phyloP scores from a whole-genome alignment of 2,113 vertebrate genomes.

The Centropus bengalensis region DNA sequence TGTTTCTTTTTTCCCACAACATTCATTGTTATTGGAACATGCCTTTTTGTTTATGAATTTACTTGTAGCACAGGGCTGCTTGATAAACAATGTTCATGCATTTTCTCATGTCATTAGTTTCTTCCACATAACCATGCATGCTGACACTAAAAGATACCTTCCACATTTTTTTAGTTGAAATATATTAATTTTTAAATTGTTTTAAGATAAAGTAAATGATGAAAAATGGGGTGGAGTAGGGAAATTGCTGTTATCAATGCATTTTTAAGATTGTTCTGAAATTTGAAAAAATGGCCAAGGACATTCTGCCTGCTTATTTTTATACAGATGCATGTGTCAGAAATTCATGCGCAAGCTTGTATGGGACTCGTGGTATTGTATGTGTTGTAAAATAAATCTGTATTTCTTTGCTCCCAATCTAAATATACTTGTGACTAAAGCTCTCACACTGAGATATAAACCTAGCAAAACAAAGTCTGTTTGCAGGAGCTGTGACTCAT shows the following conservation, averaged over 20 bases:
- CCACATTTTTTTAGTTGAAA: not conserved
- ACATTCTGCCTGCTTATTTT: constrained; percentile 37
- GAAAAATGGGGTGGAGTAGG: not conserved
- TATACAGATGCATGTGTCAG: constrained; percentile 35
- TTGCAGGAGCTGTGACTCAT: not conserved
- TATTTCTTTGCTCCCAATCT: constrained; percentile 13
- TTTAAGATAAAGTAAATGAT: constrained; percentile 4
- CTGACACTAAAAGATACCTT: not conserved
- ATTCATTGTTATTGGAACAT: not conserved
- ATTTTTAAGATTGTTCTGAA: not conserved
- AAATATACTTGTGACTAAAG: constrained; percentile 20
- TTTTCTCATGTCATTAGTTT: not conserved
- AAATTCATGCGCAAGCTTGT: not conserved
- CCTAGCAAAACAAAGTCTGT: constrained; percentile 1
- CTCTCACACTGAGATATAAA: not conserved
- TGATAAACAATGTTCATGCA: not conserved
- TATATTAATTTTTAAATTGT: not conserved
- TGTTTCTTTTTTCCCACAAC: not conserved
- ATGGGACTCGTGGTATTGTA: not conserved
- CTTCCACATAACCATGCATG: not conserved
- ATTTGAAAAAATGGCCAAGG: constrained; percentile 21
- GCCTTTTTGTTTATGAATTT: not conserved
- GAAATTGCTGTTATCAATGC: not conserved
- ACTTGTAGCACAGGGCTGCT: not conserved
- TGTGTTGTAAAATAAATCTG: constrained; percentile 12